Conservation (phyloP, 2,113 vertebrate species). For the Phyllostomus discolor region DNA sequence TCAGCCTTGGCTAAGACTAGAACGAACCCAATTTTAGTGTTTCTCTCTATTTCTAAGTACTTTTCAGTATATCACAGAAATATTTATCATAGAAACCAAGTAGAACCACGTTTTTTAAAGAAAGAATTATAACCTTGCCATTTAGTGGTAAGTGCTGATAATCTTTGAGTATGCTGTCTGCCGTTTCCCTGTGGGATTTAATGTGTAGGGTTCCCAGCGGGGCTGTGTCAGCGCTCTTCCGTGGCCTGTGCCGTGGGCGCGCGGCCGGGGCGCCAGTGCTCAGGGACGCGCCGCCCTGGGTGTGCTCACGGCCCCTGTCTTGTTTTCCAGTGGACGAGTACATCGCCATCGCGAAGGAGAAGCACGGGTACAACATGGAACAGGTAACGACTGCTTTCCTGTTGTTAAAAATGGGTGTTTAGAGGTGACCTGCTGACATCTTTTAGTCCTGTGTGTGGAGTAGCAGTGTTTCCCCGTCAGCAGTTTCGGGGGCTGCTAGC, state of each 20-base stretch:
- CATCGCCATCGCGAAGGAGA: conserved; percentile 95
- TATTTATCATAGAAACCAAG: not conserved
- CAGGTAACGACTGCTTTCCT: conserved; percentile 82
- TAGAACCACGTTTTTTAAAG: not conserved
- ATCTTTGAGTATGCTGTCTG: not conserved
- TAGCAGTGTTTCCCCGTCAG: too few species aligned
- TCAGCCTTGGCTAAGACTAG: not conserved
- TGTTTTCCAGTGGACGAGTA: conserved; percentile 94
- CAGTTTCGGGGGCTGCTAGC: not conserved
- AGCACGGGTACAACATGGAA: conserved; percentile 98
- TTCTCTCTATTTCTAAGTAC: not conserved
- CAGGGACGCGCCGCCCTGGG: fast-evolving
- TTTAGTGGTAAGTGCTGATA: not conserved
- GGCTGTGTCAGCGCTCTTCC: too few species aligned
- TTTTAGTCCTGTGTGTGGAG: not conserved
- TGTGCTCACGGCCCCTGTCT: not conserved
- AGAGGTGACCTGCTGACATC: fast-evolving
- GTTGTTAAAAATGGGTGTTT: not conserved
- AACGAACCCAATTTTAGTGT: not conserved
- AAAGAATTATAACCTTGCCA: not conserved
- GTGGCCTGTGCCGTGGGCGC: too few species aligned
- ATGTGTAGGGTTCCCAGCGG: fast-evolving
- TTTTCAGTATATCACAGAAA: not conserved
- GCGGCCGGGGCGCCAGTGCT: fast-evolving
- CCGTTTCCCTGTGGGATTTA: not conserved